phyloP scores from a whole-genome alignment of 2,797 vertebrate genomes.

The Tarsius wallacei region DNA sequence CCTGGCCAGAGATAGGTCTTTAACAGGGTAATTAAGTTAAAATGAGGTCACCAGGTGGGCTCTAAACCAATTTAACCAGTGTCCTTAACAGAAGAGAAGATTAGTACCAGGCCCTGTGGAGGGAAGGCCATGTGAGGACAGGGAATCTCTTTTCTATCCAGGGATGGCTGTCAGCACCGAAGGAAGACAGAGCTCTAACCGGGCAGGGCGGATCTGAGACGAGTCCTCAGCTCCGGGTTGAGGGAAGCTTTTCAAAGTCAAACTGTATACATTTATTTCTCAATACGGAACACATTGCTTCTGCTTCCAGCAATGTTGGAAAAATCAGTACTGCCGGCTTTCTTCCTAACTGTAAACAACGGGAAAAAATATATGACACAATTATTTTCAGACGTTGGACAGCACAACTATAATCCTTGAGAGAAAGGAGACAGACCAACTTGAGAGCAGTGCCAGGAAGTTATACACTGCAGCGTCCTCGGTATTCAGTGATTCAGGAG shows the following conservation, averaged over 20 bases:
- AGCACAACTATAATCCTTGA: background rate
- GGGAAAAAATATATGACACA: background rate
- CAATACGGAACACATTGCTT: background rate
- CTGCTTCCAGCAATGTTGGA: background rate
- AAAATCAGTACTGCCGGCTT: conserved; percentile 1
- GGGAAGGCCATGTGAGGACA: background rate
- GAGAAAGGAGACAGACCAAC: background rate
- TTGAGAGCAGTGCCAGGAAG: background rate
- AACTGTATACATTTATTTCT: background rate
- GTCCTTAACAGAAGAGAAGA: background rate
- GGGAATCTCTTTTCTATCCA: background rate
- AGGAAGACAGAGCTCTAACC: background rate
- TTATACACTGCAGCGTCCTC: background rate
- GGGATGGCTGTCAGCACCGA: background rate
- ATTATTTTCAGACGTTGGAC: background rate
- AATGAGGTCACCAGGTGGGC: background rate
- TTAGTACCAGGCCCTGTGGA: background rate
- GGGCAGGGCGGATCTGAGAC: background rate
- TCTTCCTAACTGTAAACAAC: background rate
- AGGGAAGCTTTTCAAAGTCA: background rate
- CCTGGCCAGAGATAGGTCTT: background rate
- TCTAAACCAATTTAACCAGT: background rate
- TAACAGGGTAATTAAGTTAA: background rate
- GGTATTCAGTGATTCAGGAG: background rate
- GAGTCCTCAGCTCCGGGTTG: background rate